Percentiles rank a stretch among this genome's conserved stretches.
Evolutionary conservation across 2,888 invertebrate species (phyloP).

Genomic region (Erannis defoliaria): DNA sequence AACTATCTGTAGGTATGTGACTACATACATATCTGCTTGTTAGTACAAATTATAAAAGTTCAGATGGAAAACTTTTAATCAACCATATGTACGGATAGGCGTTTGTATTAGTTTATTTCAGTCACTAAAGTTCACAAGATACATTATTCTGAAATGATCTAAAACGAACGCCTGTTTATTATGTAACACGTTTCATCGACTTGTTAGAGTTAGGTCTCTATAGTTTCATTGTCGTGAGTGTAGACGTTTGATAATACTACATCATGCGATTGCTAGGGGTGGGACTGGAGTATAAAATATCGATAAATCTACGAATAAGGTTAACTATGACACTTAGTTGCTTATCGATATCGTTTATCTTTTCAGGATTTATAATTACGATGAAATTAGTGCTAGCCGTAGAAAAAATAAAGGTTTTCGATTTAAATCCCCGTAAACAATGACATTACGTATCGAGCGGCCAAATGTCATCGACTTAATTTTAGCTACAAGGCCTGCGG

Average conservation of each 20-base stretch:
- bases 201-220: constrained; percentile 8
- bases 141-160: not conserved
- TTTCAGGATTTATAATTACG: constrained; percentile 8
- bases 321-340: constrained; percentile 53
- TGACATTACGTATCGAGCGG: not conserved
- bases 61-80: constrained; percentile 1
- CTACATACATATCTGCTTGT: constrained; percentile 14
- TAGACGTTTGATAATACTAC: constrained; percentile 40
- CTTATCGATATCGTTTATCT: constrained; percentile 48
- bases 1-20: constrained; percentile 23
- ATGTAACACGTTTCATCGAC: not conserved
- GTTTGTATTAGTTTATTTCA: not conserved
- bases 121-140: not conserved
- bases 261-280: constrained; percentile 43
- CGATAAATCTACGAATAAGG: constrained; percentile 34
- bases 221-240: constrained; percentile 16
- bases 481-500: constrained; percentile 7
- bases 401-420: not conserved
- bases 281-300: constrained; percentile 34
- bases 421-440: not conserved
- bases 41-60: constrained; percentile 11
- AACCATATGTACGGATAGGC: not conserved
- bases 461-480: constrained; percentile 13
- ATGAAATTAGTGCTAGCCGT: not conserved
- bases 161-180: not conserved